These are phyloP conservation scores for Pocillopora meandrina DNA, from an alignment of 92 coral and sea anemone genomes.

Conservation along the genomic window DNA sequence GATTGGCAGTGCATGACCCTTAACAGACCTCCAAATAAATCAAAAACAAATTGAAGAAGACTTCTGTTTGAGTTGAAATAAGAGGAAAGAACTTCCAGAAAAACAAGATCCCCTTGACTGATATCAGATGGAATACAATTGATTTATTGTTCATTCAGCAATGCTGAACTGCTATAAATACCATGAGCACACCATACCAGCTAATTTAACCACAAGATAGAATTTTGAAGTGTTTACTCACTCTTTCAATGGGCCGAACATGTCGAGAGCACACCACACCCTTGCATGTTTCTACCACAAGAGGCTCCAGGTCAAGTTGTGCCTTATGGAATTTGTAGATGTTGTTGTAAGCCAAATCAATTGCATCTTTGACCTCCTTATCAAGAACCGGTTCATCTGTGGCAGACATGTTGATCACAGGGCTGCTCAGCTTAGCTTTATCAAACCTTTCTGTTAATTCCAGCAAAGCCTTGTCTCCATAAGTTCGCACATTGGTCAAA, in stretches of 20 bases:
- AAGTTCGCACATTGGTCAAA: slow-evolving; percentile 24
- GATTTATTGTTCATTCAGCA: no score
- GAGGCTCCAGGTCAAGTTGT: slow-evolving; percentile 48
- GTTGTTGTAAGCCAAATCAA: slow-evolving; percentile 52
- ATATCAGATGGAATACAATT: no score
- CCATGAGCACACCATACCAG: no score
- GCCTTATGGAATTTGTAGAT: slow-evolving; percentile 59
- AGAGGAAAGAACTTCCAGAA: no score
- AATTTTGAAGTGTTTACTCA: neutral
- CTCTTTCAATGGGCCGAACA: slow-evolving; percentile 53
- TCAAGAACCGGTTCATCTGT: slow-evolving; percentile 16
- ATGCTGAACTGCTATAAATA: no score
- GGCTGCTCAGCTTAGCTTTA: slow-evolving; percentile 41
- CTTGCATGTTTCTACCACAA: slow-evolving; percentile 53
- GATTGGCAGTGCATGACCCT: no score
- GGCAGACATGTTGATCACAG: slow-evolving; percentile 28
- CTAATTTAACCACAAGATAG: neutral
- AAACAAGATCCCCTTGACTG: no score
- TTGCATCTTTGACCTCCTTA: slow-evolving; percentile 31
- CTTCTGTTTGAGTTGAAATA: no score
- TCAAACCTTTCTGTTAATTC: slow-evolving; percentile 59
- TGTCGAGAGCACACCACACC: slow-evolving; percentile 64
- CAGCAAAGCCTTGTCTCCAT: slow-evolving; percentile 51
- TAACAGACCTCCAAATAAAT: no score
- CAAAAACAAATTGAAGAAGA: no score